Base-by-base conservation (phyloP, 1,140 invertebrate genomes). In the Apocrypta bakeri region DNA sequence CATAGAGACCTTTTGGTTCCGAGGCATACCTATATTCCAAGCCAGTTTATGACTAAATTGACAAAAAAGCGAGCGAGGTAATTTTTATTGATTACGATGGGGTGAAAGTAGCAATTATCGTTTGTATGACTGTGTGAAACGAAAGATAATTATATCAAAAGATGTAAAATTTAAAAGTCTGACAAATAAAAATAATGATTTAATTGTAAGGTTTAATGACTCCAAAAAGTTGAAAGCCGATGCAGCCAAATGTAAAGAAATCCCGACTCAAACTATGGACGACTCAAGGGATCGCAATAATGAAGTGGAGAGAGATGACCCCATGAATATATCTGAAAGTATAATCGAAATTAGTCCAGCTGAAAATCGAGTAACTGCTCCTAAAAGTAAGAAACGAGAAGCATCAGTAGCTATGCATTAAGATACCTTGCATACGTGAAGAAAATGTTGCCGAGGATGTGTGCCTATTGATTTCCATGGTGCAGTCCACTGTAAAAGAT, bases 401-500 rank as follows among this genome's bases (percentile, higher is more conserved):
- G 33, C 71, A 21, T 9, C 33, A 48, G 37, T 48, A 1, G 24
- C 71, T n/a, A 29, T 31, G n/a, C 1, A 73, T 73, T 11, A 73
- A 73, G 33, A 73, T 24, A 48, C 71, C 71, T 40, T 11, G 71
- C 7, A 73, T 8, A 48, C 48, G 48, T 27, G 40, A 42, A 1
- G 71, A 24, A 24, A 73, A 73, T 48, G 9, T 42, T 12, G 37
- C 37, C 4, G 71, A 73, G 14, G 71, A 2, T 48, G 48, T 11
- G 21, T 48, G 25, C 71, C 71, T 2, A 73, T 14, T 25, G 9
- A 24, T 40, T 42, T 42, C 7, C 6, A 78, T 64, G 63, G 83
- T 75, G 77, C 84, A 69, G 9, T 84, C 63, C n/a, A 74, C 14
- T 79, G 80, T 76, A 8, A 69, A n/a, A 0, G 27, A 85, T 4